These are phyloP conservation scores for Mormyrops boulengeri DNA, from an alignment of 2,797 vertebrate species.

Conservation along the genomic window DNA sequence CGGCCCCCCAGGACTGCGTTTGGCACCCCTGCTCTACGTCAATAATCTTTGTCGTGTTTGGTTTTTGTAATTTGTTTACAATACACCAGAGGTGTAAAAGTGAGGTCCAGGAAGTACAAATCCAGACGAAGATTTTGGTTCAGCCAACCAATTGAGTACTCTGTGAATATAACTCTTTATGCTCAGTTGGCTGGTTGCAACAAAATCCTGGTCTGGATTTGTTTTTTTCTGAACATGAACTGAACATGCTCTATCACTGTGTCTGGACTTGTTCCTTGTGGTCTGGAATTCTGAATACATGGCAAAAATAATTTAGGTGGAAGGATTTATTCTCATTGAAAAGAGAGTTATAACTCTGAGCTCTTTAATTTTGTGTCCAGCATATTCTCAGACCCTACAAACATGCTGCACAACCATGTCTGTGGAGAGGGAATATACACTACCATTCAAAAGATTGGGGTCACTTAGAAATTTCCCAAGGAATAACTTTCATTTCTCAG, in stretches of 20 bases:
- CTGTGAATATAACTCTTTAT: background rate
- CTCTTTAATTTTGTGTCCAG: background rate
- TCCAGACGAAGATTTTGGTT: background rate
- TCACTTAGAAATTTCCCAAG: background rate
- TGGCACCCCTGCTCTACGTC: background rate
- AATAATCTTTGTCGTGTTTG: background rate
- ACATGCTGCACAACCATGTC: background rate
- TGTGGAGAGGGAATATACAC: background rate
- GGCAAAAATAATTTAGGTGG: background rate
- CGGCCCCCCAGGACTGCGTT: no score
- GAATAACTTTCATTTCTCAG: background rate
- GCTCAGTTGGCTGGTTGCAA: background rate
- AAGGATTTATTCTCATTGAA: background rate
- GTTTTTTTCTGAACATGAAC: background rate
- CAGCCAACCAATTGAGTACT: background rate
- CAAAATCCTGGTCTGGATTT: background rate
- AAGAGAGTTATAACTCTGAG: background rate
- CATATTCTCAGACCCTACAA: background rate
- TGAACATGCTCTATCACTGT: background rate
- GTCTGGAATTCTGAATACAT: background rate
- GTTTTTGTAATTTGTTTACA: background rate
- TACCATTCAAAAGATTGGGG: background rate
- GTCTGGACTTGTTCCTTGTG: background rate
- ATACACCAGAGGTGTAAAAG: background rate
- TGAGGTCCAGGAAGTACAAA: background rate